These are phyloP conservation scores for Salticus scenicus DNA, from an alignment of 2,888 invertebrate genomes.

Conservation along the genomic window DNA sequence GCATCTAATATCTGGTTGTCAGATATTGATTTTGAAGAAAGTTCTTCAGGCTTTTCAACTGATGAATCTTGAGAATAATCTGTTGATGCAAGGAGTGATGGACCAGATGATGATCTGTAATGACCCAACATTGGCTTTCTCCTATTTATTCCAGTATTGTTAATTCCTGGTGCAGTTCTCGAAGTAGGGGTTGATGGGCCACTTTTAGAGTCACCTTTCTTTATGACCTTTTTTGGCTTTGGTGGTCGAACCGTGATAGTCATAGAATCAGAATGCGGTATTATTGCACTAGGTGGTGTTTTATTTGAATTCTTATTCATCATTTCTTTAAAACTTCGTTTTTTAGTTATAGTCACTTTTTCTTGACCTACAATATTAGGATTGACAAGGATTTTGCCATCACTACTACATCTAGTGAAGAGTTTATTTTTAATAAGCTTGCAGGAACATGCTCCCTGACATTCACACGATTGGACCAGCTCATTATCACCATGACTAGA, in stretches of 20 bases:
- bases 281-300: conserved; percentile 50
- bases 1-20: conserved; percentile 28
- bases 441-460: conserved; percentile 69
- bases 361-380: neutral
- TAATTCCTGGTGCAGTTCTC: conserved; percentile 18
- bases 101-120: conserved; percentile 55
- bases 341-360: conserved; percentile 36
- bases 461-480: conserved; percentile 44
- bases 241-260: conserved; percentile 46
- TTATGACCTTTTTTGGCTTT: conserved; percentile 2
- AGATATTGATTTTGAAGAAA: neutral
- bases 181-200: conserved; percentile 47
- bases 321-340: conserved; percentile 52
- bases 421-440: conserved; percentile 34
- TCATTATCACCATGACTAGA: conserved; percentile 14
- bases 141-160: neutral
- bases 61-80: neutral
- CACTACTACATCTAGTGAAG: conserved; percentile 22
- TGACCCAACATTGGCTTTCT: conserved; percentile 16
- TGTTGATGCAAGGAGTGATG: conserved; percentile 26
- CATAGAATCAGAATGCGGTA: conserved; percentile 59
- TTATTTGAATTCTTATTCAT: conserved; percentile 24
- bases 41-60: neutral
- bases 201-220: conserved; percentile 5
- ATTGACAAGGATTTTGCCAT: conserved; percentile 2